Evolutionary conservation across 2,113 vertebrate species (phyloP).

Genomic region (Suricata suricatta): DNA sequence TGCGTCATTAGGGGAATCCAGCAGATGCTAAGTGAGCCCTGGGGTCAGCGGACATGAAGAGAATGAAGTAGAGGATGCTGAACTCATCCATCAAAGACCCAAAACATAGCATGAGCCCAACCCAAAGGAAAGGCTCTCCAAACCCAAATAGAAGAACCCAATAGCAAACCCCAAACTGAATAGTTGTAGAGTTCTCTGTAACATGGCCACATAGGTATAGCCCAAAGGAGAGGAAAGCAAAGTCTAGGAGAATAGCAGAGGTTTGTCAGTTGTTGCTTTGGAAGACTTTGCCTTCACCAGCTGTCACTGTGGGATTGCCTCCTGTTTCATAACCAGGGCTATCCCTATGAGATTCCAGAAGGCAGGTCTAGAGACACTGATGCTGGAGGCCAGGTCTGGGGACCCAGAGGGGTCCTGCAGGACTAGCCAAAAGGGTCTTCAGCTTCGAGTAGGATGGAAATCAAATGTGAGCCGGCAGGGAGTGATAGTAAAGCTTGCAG

Average conservation of each 20-base stretch:
- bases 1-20: fast-evolving
- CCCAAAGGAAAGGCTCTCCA: background rate
- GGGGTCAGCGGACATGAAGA: background rate
- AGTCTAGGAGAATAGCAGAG: background rate
- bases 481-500: background rate
- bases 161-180: no score
- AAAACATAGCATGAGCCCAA: background rate
- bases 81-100: background rate
- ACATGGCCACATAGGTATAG: background rate
- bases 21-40: no score
- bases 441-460: background rate
- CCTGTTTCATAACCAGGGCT: no score
- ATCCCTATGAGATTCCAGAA: background rate
- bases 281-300: background rate
- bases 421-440: background rate
- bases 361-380: background rate
- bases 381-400: background rate
- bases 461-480: background rate
- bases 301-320: fast-evolving
- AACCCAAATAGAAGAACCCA: background rate
- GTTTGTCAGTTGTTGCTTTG: background rate
- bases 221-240: background rate
- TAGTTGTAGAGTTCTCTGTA: background rate
- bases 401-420: background rate
- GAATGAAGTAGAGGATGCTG: no score